Evolutionary conservation across 2,888 invertebrate species (phyloP).

Genomic region (Syrista parreyssii): DNA sequence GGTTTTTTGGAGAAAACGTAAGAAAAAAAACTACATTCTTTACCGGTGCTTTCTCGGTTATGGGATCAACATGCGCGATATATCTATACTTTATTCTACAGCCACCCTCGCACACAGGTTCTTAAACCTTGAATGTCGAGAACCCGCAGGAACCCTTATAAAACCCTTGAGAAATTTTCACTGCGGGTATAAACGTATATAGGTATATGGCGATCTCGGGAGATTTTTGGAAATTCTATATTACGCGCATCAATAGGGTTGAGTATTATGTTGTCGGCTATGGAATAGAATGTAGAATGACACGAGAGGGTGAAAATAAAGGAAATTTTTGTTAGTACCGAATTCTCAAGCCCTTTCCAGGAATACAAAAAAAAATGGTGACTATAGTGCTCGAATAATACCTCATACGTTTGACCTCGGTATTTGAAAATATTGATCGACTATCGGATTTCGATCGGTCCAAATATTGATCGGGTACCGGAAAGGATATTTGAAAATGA

Average conservation of each 20-base stretch:
- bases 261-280: conserved; percentile 32
- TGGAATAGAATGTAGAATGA: conserved; percentile 40
- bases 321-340: conserved; percentile 36
- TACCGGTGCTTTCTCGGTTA: conserved; percentile 28
- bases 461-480: conserved; percentile 44
- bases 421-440: conserved; percentile 55
- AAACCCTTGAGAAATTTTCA: conserved; percentile 26
- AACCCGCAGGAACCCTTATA: conserved; percentile 44
- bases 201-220: conserved; percentile 41
- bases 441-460: conserved; percentile 39
- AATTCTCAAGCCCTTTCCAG: not conserved
- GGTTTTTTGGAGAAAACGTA: conserved; percentile 7
- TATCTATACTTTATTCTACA: not conserved
- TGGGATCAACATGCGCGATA: not conserved
- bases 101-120: not conserved
- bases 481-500: not conserved
- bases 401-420: conserved; percentile 11
- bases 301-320: conserved; percentile 35
- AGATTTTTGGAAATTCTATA: conserved; percentile 54
- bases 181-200: not conserved
- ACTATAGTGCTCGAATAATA: not conserved
- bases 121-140: conserved; percentile 14
- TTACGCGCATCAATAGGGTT: conserved; percentile 37
- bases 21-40: conserved; percentile 28
- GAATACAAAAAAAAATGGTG: not conserved